Evolutionary conservation across 1,140 invertebrate genomes (phyloP).

Genomic region (Cydia pomonella): DNA sequence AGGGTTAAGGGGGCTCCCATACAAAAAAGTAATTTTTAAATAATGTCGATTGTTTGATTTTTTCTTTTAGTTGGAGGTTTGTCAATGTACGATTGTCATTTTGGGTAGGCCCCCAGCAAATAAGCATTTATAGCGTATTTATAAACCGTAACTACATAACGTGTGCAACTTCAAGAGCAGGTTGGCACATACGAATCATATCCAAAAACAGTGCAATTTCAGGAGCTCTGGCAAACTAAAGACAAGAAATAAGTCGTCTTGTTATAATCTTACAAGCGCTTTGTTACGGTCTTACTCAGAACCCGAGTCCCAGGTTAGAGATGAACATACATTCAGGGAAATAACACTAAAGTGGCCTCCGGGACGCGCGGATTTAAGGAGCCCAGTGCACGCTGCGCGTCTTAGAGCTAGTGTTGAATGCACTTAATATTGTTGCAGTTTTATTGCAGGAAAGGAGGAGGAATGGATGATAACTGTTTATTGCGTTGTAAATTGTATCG

Average conservation of each 20-base stretch:
- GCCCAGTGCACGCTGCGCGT: constrained; percentile 48
- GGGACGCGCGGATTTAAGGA: constrained; percentile 56
- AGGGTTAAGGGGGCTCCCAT: too few species aligned
- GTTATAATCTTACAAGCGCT: neutral
- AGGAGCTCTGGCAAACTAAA: too few species aligned
- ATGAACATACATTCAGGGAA: constrained; percentile 35
- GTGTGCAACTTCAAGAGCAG: too few species aligned
- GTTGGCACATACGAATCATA: too few species aligned
- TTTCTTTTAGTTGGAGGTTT: too few species aligned
- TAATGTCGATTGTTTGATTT: too few species aligned
- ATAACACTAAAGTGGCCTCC: constrained; percentile 49
- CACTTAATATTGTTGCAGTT: constrained; percentile 9
- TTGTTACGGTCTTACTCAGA: constrained; percentile 5
- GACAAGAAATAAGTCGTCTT: neutral
- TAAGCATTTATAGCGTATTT: too few species aligned
- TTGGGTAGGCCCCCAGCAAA: too few species aligned
- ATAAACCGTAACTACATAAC: too few species aligned
- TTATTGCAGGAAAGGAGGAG: neutral
- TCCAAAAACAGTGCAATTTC: too few species aligned
- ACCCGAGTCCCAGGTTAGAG: constrained; percentile 17
- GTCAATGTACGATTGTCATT: too few species aligned
- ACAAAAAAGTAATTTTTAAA: too few species aligned
- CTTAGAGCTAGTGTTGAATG: constrained; percentile 9
- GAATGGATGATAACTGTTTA: neutral
- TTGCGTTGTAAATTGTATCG: neutral